These are phyloP conservation scores for Phrynocephalus vlangalii DNA, from an alignment of 2,797 vertebrate genomes.

Conservation along the genomic window DNA sequence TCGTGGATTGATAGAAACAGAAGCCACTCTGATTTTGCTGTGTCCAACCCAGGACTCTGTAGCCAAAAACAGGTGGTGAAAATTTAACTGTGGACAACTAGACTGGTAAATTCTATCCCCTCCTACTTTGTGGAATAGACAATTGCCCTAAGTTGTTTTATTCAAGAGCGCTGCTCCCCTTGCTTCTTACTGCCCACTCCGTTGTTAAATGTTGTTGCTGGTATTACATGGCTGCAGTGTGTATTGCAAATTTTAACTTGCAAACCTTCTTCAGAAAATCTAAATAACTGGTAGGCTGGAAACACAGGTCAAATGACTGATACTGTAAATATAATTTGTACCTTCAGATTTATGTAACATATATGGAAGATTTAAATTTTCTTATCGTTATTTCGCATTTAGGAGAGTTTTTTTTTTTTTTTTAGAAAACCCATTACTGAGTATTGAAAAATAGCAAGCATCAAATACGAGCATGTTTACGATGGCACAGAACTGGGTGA, in stretches of 20 bases:
- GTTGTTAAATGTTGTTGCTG: neutral
- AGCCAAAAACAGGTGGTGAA: too few species aligned
- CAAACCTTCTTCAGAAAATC: neutral
- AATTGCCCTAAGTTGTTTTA: neutral
- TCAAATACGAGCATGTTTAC: constrained; percentile 19
- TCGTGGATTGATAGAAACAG: too few species aligned
- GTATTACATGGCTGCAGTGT: neutral
- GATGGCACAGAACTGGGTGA: neutral
- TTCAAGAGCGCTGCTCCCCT: neutral
- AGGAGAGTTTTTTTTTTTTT: neutral
- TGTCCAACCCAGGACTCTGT: too few species aligned
- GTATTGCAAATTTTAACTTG: too few species aligned
- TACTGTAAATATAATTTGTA: neutral
- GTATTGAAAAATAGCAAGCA: constrained; percentile 16
- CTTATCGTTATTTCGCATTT: neutral
- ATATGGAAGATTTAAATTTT: neutral
- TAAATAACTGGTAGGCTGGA: neutral
- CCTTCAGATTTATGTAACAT: neutral
- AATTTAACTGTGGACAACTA: too few species aligned
- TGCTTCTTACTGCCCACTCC: neutral
- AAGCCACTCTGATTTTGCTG: too few species aligned
- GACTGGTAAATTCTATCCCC: too few species aligned
- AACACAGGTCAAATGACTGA: neutral
- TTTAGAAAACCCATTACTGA: neutral
- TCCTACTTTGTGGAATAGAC: neutral